Conservation (phyloP, 2,113 vertebrate genomes). For the Pangasianodon hypophthalmus region DNA sequence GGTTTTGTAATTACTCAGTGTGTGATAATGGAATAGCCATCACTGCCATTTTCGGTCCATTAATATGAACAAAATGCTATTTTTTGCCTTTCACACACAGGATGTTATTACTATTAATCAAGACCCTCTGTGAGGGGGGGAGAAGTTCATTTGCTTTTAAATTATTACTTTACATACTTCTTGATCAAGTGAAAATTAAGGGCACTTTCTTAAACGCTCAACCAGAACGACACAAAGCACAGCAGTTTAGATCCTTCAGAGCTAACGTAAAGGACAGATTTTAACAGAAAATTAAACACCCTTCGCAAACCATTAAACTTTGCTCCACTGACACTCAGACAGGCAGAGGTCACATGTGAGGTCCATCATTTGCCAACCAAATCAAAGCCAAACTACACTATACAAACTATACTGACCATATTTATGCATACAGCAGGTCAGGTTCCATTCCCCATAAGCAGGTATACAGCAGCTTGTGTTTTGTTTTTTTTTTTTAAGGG, state of each 20-base stretch:
- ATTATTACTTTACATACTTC: too few species aligned
- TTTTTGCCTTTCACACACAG: too few species aligned
- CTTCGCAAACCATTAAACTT: neutral
- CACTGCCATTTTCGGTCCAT: neutral
- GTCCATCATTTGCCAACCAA: conserved; percentile 12
- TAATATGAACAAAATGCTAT: neutral
- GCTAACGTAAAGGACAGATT: neutral
- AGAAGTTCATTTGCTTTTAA: too few species aligned
- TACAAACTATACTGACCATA: neutral
- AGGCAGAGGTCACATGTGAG: neutral
- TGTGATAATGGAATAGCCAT: neutral
- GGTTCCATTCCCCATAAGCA: neutral
- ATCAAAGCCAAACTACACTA: neutral
- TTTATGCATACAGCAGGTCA: neutral
- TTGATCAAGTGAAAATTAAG: neutral
- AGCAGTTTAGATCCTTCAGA: neutral
- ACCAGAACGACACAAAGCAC: neutral
- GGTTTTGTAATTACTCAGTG: neutral
- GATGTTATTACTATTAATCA: neutral
- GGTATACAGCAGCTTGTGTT: too few species aligned
- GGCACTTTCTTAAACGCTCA: neutral
- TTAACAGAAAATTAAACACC: neutral
- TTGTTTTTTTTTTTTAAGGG: too few species aligned
- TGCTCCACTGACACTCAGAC: neutral
- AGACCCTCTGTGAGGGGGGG: neutral